Evolutionary conservation across 2,797 vertebrate species (phyloP).

Genomic region (Melanotaenia boesemani): DNA sequence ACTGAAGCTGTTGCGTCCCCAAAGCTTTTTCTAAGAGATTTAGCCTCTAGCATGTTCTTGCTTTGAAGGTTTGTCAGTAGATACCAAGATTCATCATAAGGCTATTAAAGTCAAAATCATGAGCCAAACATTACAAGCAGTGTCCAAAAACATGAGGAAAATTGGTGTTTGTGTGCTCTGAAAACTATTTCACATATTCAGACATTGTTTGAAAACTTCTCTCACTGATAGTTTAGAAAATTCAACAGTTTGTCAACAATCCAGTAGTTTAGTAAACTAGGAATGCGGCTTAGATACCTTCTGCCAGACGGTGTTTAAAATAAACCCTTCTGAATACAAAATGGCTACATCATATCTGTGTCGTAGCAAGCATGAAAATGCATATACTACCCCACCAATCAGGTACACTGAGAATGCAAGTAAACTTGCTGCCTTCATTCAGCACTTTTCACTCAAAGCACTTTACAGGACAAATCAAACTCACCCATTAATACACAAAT

Average conservation of each 20-base stretch:
- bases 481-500: neutral
- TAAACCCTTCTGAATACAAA: neutral
- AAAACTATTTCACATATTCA: constrained; percentile 11
- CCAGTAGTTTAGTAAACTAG: neutral
- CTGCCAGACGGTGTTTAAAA: neutral
- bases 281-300: neutral
- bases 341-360: neutral
- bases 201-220: constrained; percentile 15
- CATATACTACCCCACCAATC: neutral
- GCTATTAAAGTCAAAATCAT: constrained; percentile 42
- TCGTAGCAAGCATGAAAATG: neutral
- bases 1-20: constrained; percentile 46
- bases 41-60: constrained; percentile 39
- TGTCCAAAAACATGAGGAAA: constrained; percentile 19
- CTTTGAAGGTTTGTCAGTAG: constrained; percentile 47
- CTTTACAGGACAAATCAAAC: neutral
- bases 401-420: neutral
- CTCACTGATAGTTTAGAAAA: neutral
- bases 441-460: neutral
- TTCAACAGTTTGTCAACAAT: neutral
- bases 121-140: constrained; percentile 17
- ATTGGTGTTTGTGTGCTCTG: constrained; percentile 12
- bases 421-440: neutral
- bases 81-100: constrained; percentile 52
- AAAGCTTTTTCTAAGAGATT: constrained; percentile 43